Percentiles rank a stretch among this genome's conserved stretches.
phyloP scores from a whole-genome alignment of 2,113 vertebrate genomes.

The Hemiscyllium ocellatum region DNA sequence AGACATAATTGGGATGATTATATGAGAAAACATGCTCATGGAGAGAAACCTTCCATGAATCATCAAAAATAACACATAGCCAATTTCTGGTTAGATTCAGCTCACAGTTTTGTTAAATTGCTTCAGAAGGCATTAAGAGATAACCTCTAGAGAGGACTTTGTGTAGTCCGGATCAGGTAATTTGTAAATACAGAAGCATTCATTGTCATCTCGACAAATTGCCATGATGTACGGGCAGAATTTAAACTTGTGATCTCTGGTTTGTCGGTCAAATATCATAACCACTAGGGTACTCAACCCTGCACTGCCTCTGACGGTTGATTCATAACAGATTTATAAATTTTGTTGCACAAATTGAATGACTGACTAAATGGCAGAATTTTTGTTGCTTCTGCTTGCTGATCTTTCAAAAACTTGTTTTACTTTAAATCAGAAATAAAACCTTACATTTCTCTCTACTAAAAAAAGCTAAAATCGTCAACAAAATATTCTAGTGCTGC shows the following conservation, averaged over 20 bases:
- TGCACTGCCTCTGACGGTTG: neutral
- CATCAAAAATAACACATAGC: no score
- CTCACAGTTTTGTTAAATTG: no score
- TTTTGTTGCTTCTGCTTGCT: neutral
- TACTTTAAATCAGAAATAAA: conserved; percentile 16
- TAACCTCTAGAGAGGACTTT: neutral
- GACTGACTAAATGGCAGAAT: neutral
- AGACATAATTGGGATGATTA: no score
- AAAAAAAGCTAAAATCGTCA: neutral
- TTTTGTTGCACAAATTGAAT: conserved; percentile 17
- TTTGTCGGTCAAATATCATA: neutral
- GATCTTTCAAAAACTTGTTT: neutral
- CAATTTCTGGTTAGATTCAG: no score
- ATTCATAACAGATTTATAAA: neutral
- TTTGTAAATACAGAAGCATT: neutral
- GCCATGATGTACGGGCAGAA: neutral
- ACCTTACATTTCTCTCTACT: neutral
- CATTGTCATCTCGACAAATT: neutral
- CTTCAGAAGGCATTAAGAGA: conserved; percentile 2
- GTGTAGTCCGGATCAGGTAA: neutral
- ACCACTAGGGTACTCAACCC: neutral
- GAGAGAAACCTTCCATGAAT: no score
- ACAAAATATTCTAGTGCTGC: neutral
- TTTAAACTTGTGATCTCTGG: neutral
- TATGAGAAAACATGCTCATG: no score